phyloP scores from a whole-genome alignment of 1,140 invertebrate genomes.

The Heliconius himera region DNA sequence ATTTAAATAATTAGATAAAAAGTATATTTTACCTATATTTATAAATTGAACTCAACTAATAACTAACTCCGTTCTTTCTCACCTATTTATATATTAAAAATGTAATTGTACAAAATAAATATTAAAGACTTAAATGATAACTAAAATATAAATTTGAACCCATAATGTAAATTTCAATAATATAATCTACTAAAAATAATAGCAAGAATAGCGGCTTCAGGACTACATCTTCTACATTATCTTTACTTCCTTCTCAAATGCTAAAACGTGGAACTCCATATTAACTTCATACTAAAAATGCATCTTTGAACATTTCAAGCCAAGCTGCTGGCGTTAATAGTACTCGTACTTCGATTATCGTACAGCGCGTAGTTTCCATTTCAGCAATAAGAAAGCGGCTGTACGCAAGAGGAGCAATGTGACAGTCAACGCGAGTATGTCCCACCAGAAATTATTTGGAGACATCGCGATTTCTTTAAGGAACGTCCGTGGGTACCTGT shows the following conservation, averaged over 20 bases:
- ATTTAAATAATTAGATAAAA: too few relatives aligned
- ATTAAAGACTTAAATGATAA: neutral
- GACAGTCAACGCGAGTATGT: slow-evolving; percentile 87
- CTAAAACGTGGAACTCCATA: neutral
- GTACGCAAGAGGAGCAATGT: slow-evolving; percentile 88
- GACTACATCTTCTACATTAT: neutral
- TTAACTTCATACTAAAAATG: neutral
- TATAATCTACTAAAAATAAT: neutral
- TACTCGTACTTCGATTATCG: slow-evolving; percentile 76
- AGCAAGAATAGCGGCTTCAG: slow-evolving; percentile 4
- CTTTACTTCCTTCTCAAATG: neutral
- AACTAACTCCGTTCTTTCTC: neutral
- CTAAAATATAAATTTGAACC: neutral
- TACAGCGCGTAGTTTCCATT: slow-evolving; percentile 88
- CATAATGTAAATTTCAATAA: neutral
- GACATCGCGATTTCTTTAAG: slow-evolving; percentile 90
- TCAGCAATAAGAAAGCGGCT: slow-evolving; percentile 89
- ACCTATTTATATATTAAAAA: neutral
- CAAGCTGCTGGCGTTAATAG: neutral
- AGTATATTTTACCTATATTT: too few relatives aligned
- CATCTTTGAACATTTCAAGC: neutral
- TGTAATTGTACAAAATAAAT: slow-evolving; percentile 6
- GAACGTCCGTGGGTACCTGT: slow-evolving; percentile 87
- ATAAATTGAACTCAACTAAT: too few relatives aligned
- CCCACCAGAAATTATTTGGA: slow-evolving; percentile 91